Base-by-base conservation (phyloP, 2,888 invertebrate species). In the Hydriomena furcata region DNA sequence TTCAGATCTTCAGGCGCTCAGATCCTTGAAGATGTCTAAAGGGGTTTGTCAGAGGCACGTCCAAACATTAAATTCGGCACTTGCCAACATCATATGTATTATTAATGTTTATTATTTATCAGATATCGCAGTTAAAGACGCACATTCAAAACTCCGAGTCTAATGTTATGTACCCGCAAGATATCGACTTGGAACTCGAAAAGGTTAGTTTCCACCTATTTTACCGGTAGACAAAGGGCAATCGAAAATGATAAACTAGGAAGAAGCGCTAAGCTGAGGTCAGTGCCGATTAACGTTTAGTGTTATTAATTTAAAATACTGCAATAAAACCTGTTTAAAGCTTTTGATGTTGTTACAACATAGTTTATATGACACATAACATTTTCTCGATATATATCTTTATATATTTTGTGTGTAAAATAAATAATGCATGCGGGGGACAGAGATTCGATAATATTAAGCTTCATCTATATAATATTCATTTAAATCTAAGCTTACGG, bases 121-220 rank as follows among this genome's bases (percentile, higher is more conserved):
- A 47, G 47, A 47, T 94, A 42, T 82, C 79, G 0, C 83, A 84
- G 20, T 71, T 93, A 7, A 93, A 93, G 62, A 84, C 88, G 0
- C 90, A 91, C 68, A 81, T 92, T 17, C 91, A 91, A 53, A 85
- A 83, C 68, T 79, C 85, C 0, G 84, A 91, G 53, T 72, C 80
- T 0, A 85, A 84, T 36, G 84, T 91, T 1, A 65, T 91, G 7
- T 92, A 92, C 73, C 92, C 91, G 61, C 92, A 92, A 63, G 91
- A 91, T 52, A 89, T 91, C 6, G 91, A 91, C 60, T 60, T 87
- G 60, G 91, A 91, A 44, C 67, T 91, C 0, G 91, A 91, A 60
- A 91, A 91, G 90, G 91, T 91, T 60, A 75, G 81, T 65, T 7
- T 36, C 24, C 7, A n/a, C 23, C 12, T 0, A 7, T 25, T 3